Evolutionary conservation across 2,797 vertebrate species (phyloP), one percentile per base, ranked within the genome.

Genomic region (Catharus ustulatus): DNA sequence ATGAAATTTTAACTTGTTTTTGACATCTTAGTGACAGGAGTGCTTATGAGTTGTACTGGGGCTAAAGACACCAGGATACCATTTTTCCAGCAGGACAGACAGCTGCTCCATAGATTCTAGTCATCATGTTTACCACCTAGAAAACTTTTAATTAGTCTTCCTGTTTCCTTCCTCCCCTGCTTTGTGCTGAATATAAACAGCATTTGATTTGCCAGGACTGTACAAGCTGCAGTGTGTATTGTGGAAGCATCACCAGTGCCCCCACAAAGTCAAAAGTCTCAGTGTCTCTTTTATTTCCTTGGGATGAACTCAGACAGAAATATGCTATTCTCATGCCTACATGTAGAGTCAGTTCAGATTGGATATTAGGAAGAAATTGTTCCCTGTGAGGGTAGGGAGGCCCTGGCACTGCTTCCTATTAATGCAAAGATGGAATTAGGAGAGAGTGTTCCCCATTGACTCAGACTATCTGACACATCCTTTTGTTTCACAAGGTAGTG

Each of bases 101-200:
- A 73, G 42, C 74, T 79, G n/a, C 73, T 81, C 52, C 16, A 3
- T 58, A 74, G 40, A 77, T 92, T 85, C 64, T 43, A 72, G 84
- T 62, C 30, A 45, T 69, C 42, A 11, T 32, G 59, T 92, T 93
- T 85, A 68, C 68, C 64, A 48, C 61, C 27, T 72, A 90, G 36
- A 95, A 88, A 67, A 67, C 40, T 80, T 91, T 38, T 74, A 87
- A 80, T 95, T 89, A 80, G 48, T 68, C 61, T 83, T 95, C 86
- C 75, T 71, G 23, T 68, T 94, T 92, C 90, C 63, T 87, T 89
- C 81, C 58, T 88, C 46, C 42, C 13, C 59, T 90, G 38, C 58
- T 34, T 80, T 80, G 43, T 68, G 74, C 34, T 74, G 71, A 73
- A 40, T 29, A 58, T 26, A 84, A 89, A 83, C 22, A 61, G 12